These are phyloP conservation scores for Anoplopoma fimbria DNA, from an alignment of 2,113 vertebrate species.

Conservation along the genomic window DNA sequence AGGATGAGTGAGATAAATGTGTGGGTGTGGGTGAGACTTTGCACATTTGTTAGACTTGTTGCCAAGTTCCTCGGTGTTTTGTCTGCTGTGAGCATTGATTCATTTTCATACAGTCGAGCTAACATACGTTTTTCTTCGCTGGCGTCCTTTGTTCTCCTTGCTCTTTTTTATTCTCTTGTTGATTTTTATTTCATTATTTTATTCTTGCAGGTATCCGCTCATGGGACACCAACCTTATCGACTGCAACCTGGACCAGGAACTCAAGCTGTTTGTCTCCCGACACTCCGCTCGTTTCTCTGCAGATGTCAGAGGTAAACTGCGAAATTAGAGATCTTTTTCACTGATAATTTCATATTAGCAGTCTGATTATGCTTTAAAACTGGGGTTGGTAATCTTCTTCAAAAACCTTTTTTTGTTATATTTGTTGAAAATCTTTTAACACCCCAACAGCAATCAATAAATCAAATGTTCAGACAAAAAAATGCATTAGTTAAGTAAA, in stretches of 20 bases:
- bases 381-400: not conserved
- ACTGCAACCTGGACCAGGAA: conserved; percentile 98
- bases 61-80: not conserved
- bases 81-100: conserved; percentile 1
- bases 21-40: conserved; percentile 11
- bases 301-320: conserved; percentile 94
- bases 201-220: conserved; percentile 92
- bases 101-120: not conserved
- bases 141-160: not conserved
- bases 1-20: not conserved
- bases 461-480: not conserved
- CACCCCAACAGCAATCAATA: not conserved
- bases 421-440: not conserved
- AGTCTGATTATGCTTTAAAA: not conserved
- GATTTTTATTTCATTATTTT: not conserved
- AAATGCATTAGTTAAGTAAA: not conserved
- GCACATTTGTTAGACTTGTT: conserved; percentile 18
- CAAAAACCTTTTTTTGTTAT: not conserved
- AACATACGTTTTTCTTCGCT: not conserved
- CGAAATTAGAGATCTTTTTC: not conserved
- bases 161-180: not conserved
- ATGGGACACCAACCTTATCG: conserved; percentile 95
- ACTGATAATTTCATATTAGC: not conserved
- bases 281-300: conserved; percentile 96
- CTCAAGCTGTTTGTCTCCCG: conserved; percentile 98